Percentiles rank a stretch among this genome's conserved stretches.
Evolutionary conservation across 2,797 vertebrate species (phyloP).

Genomic region (Botia kubotai): DNA sequence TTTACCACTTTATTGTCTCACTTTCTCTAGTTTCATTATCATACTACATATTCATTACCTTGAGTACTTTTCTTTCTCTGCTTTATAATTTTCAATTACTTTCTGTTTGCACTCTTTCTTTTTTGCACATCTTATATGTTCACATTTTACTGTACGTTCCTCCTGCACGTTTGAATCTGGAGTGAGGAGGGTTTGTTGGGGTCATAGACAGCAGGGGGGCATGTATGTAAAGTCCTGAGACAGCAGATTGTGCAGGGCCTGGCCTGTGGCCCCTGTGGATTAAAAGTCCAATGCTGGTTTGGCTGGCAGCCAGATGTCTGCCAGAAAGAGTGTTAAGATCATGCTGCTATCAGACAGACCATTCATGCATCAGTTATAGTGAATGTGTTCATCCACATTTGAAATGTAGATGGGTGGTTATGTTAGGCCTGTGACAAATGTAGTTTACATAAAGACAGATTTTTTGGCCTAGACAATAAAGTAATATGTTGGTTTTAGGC

Average conservation of each 20-base stretch:
- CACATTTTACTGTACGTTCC: background rate
- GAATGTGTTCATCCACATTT: background rate
- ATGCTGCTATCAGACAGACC: constrained; percentile 56
- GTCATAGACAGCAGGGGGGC: constrained; percentile 48
- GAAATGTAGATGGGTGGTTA: background rate
- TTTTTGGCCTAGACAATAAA: background rate
- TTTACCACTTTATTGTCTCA: background rate
- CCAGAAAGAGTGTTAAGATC: constrained; percentile 53
- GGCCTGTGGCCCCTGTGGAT: constrained; percentile 72
- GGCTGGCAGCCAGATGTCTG: constrained; percentile 68
- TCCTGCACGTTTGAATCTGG: constrained; percentile 13
- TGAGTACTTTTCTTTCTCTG: constrained; percentile 25
- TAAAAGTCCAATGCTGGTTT: constrained; percentile 65
- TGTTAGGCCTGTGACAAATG: background rate
- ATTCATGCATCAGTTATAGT: constrained; percentile 11
- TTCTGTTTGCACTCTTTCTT: background rate
- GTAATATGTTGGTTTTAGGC: background rate
- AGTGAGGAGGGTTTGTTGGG: constrained; percentile 9
- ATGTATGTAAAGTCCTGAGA: constrained; percentile 70
- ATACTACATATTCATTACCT: background rate
- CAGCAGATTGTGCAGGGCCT: constrained; percentile 72
- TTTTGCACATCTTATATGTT: background rate
- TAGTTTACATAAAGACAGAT: background rate
- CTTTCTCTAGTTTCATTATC: background rate
- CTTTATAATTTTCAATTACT: background rate